Evolutionary conservation across 2,113 vertebrate genomes (phyloP), one percentile per base, ranked within the genome.

Genomic region (Pungitius pungitius): DNA sequence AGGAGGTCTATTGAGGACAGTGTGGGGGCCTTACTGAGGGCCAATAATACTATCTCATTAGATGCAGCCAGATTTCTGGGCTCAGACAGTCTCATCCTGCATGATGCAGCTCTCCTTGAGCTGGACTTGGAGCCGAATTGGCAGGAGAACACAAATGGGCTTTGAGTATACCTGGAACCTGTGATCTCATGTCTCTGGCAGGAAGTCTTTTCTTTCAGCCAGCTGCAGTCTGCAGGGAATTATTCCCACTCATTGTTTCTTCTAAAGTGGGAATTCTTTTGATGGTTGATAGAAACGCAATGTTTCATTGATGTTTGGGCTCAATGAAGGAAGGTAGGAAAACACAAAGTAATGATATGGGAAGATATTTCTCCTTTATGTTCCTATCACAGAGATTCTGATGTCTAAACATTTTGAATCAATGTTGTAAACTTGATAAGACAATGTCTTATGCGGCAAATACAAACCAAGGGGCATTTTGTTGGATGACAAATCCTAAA

Each of bases 111-210:
- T 56, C 26, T 33, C n/a, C 22, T 20, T 63, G 22, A 75, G 61
- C 18, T 47, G 65, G 20, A 43, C 54, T 35, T 8, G 33, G 33
- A 35, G 33, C 33, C 27, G 14, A 60, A n/a, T 9, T 71, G 77
- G 72, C 42, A 55, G 2, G 15, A 66, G 51, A 42, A 43, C 37
- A 35, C 54, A 30, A 33, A 35, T 18, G 39, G 39, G n/a, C 14
- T 39, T n/a, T 4, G 17, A 69, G 20, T 49, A 8, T 39, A 57
- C 24, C n/a, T 24, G 57, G 78, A 62, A 75, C 20, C 59, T 73
- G 37, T 77, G 66, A 81, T 62, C 43, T 82, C 62, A 73, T 59
- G 52, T 47, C 26, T 37, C 55, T 62, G 63, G 70, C 39, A 79
- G 69, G 45, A 60, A 39, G 30, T 51, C 10, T 55, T 43, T 13